Evolutionary conservation across 2,113 vertebrate genomes (phyloP), one percentile per base, ranked within the genome.

Genomic region (Andinoacara biseriatus): DNA sequence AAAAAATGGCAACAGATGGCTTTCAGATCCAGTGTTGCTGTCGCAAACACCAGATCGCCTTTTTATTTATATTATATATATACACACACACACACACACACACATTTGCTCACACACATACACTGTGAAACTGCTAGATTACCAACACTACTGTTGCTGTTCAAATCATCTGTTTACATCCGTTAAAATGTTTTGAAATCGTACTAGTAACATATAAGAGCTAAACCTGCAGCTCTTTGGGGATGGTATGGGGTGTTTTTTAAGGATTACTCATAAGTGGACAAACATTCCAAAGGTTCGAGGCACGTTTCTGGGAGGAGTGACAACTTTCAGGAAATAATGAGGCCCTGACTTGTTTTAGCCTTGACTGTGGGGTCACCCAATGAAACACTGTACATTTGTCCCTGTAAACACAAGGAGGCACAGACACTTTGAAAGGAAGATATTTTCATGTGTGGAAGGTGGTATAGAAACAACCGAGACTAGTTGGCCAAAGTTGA

Each of bases 221-320:
- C 81, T 80, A 85, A 81, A 72, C 40, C 60, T 65, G 83, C 33
- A 26, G 72, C 43, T 83, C 84, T 84, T 81, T 52, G 24, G 82
- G 75, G 72, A 79, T 78, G 74, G 81, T 84, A 75, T 65, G 33
- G 20, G 18, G 3, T 82, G 78, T 74, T 87, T 86, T 90, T 90
- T 33, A 58, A 57, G 79, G 78, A 86, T 89, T 85, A 90, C 85
- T 82, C 74, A 69, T 76, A 93, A 87, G 89, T 89, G 83, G 79
- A 81, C 80, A 90, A 92, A 94, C 90, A 94, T 94, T 93, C 91
- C 91, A 87, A 46, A 72, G 78, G 49, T 92, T 89, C 81, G 86
- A 94, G 82, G 89, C 24, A 78, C 14, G 8, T 63, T 79, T 76
- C 72, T 40, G 54, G 58, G 49, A 58, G 69, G 84, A 91, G 90